Conservation (phyloP, 2,888 invertebrate genomes). For the Piscicola geometra region DNA sequence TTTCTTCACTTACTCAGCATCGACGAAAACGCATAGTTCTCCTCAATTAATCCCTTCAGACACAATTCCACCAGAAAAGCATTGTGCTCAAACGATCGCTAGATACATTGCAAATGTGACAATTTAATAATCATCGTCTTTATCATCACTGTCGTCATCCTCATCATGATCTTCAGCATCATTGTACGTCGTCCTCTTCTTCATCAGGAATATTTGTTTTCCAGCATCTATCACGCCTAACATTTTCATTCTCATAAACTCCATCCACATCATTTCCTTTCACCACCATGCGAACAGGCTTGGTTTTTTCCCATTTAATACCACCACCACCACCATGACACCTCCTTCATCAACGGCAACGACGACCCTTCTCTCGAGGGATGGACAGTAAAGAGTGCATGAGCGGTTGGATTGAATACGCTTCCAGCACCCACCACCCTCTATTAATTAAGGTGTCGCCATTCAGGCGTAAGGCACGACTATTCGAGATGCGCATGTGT, state of each 20-base stretch:
- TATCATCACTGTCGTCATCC: constrained; percentile 8
- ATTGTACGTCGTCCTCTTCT: constrained; percentile 15
- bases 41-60: too few species aligned
- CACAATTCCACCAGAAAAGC: too few species aligned
- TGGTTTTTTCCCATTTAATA: background rate
- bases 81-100: too few species aligned
- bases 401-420: background rate
- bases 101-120: too few species aligned
- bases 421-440: background rate
- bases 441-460: constrained; percentile 12
- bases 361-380: background rate
- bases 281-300: constrained; percentile 5
- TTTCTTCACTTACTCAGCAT: too few species aligned
- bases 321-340: background rate
- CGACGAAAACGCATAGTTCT: too few species aligned
- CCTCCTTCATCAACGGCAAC: background rate
- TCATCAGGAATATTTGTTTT: constrained; percentile 26
- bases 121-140: background rate
- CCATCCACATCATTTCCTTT: too few species aligned
- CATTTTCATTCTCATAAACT: too few species aligned
- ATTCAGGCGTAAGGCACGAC: background rate
- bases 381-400: background rate
- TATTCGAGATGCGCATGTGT: too few species aligned
- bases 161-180: constrained; percentile 6
- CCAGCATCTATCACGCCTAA: too few species aligned